A percentile compares a stretch with the other conserved stretches of the same genome.
phyloP scores from a whole-genome alignment of 2,797 vertebrate species.

The Trichosurus vulpecula region DNA sequence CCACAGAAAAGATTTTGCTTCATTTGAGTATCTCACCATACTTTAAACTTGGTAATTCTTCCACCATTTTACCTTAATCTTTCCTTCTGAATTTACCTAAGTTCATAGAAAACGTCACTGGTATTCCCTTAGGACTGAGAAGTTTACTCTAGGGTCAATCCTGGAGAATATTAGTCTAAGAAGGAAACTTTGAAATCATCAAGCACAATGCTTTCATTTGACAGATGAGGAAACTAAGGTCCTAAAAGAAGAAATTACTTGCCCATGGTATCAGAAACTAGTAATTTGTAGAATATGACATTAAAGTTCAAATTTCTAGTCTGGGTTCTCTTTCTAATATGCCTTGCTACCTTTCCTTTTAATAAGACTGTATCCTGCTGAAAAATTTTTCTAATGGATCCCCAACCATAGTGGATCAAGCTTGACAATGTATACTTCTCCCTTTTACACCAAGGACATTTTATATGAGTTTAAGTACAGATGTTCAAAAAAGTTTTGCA shows the following conservation, averaged over 20 bases:
- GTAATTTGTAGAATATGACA: background rate
- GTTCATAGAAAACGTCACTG: background rate
- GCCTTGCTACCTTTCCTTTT: conserved; percentile 22
- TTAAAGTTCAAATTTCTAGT: background rate
- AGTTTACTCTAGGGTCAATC: background rate
- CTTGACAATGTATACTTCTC: background rate
- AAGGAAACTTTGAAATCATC: background rate
- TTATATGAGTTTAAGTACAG: background rate
- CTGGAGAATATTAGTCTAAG: background rate
- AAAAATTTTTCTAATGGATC: background rate
- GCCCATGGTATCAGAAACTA: background rate
- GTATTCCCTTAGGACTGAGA: background rate
- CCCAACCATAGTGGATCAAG: background rate
- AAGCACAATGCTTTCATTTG: background rate
- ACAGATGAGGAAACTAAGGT: background rate
- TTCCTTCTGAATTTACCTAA: background rate
- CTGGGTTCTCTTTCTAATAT: background rate
- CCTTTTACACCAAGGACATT: background rate
- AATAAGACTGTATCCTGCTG: background rate
- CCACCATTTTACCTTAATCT: conserved; percentile 52
- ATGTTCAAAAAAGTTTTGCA: too few relatives aligned
- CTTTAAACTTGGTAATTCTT: conserved; percentile 48
- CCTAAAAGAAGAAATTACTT: background rate
- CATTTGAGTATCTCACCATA: conserved; percentile 34
- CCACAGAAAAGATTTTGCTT: background rate